These are phyloP conservation scores for Sinhomidia bicolor DNA, from an alignment of 2,888 invertebrate species.

Conservation along the genomic window DNA sequence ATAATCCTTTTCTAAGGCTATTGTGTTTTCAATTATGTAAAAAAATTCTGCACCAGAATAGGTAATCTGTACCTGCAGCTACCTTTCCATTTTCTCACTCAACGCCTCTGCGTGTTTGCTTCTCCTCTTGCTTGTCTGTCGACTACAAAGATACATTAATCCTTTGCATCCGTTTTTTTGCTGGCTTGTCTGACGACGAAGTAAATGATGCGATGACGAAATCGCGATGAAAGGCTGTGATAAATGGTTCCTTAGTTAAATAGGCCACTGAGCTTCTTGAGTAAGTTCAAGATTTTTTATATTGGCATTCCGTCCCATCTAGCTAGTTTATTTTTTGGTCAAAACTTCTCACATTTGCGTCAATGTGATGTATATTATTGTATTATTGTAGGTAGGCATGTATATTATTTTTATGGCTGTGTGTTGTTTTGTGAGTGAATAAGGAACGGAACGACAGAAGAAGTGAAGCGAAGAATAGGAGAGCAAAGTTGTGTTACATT, in stretches of 20 bases:
- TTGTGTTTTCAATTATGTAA: slow-evolving; percentile 12
- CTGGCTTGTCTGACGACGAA: neutral
- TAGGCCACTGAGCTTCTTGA: slow-evolving; percentile 62
- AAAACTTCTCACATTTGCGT: slow-evolving; percentile 16
- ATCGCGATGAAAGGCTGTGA: slow-evolving; percentile 61
- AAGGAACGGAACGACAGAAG: neutral
- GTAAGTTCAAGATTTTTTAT: slow-evolving; percentile 36
- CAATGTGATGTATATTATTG: neutral
- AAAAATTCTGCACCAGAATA: neutral
- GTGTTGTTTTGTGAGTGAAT: neutral
- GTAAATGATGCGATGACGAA: slow-evolving; percentile 33
- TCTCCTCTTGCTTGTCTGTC: slow-evolving; percentile 15
- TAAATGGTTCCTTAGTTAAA: slow-evolving; percentile 60
- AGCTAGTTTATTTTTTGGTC: slow-evolving; percentile 28
- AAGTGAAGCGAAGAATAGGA: neutral
- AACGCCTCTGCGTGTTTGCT: neutral
- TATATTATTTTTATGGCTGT: neutral
- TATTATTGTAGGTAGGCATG: neutral
- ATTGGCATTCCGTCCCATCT: neutral
- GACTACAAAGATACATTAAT: neutral
- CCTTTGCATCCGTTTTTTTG: neutral
- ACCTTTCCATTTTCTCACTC: slow-evolving; percentile 27
- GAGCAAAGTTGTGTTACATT: neutral
- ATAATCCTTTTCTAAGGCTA: neutral
- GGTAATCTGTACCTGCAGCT: slow-evolving; percentile 43